Conservation (phyloP, 23 tunicate genomes). For the Trididemnum clinides region DNA sequence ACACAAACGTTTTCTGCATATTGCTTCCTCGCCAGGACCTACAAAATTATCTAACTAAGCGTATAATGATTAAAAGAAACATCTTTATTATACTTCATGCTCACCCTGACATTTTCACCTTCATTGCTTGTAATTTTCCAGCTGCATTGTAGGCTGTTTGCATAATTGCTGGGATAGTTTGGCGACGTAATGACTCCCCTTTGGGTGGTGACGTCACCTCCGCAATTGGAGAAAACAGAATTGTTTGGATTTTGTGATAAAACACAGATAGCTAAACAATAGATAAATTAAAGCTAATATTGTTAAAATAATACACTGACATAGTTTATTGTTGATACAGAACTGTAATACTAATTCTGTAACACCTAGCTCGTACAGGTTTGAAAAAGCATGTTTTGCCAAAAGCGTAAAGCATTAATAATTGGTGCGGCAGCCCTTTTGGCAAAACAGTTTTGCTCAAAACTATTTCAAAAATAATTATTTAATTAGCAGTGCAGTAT, state of each 20-base stretch:
- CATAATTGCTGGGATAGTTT: constrained; percentile 59
- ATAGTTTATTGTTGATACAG: no score
- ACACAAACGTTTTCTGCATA: not conserved
- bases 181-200: constrained; percentile 71
- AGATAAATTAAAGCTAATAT: not conserved
- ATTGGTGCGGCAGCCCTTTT: no score
- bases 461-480: no score
- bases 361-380: no score
- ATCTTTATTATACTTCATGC: not conserved
- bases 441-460: no score
- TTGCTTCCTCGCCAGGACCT: not conserved
- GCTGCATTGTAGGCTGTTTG: constrained; percentile 37
- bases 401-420: no score
- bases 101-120: constrained; percentile 17
- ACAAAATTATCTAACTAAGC: not conserved
- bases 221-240: constrained; percentile 58
- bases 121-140: constrained; percentile 44
- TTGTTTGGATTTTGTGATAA: constrained; percentile 17
- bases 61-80: not conserved
- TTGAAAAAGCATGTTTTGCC: no score
- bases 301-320: not conserved
- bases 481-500: no score
- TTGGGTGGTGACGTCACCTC: constrained; percentile 48
- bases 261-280: constrained; percentile 2
- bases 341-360: no score